Conservation (phyloP, 2,113 vertebrate species). For the Australoheros scitulus region DNA sequence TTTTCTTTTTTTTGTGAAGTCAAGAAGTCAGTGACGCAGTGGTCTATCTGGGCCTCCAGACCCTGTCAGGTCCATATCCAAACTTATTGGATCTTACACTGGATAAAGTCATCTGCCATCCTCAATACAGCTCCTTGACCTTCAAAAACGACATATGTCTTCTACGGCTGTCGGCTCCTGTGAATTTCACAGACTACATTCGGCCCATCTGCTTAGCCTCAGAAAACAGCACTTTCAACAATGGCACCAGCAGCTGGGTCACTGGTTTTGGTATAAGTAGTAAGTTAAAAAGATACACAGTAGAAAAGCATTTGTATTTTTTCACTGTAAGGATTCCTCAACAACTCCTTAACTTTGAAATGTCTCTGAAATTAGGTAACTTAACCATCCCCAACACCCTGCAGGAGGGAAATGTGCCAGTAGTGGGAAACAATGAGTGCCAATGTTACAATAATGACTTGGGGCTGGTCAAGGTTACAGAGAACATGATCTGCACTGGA, state of each 20-base stretch:
- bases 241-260: constrained; percentile 41
- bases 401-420: constrained; percentile 43
- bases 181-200: constrained; percentile 38
- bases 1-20: no score
- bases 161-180: constrained; percentile 39
- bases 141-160: not conserved
- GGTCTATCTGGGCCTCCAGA: constrained; percentile 30
- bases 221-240: constrained; percentile 30
- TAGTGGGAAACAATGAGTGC: constrained; percentile 65
- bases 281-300: not conserved
- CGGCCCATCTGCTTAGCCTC: constrained; percentile 80
- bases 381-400: not conserved
- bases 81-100: not conserved
- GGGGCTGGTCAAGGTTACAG: constrained; percentile 31
- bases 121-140: constrained; percentile 7
- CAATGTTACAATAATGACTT: not conserved
- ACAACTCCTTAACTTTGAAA: not conserved
- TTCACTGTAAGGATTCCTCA: not conserved
- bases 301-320: no score
- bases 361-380: not conserved
- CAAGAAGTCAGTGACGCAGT: fast-evolving
- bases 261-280: constrained; percentile 38
- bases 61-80: not conserved
- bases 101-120: constrained; percentile 23
- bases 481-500: constrained; percentile 82